Base-by-base conservation (phyloP, 2,888 invertebrate species). In the Trilocha varians region DNA sequence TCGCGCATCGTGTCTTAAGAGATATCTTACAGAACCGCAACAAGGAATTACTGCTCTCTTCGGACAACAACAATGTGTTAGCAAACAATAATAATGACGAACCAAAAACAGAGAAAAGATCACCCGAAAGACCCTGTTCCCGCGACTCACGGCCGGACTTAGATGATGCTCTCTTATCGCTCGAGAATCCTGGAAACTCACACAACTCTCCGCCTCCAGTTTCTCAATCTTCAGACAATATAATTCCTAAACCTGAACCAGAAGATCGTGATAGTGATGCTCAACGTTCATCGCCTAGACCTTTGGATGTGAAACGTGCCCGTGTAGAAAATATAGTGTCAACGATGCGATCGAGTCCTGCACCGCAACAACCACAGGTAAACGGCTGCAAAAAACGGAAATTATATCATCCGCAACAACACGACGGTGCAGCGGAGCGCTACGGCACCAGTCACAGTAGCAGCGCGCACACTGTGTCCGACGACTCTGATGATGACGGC, bases 361-460 rank as follows among this genome's bases (percentile, higher is more conserved):
- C 91, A 48, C 92, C 92, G 15, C 88, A 78, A 45, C 89, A 89
- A 56, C 88, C 90, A 1, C 91, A 92, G 72, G 93, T 94, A 55
- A 96, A 96, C 79, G 96, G 97, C 38, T 97, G 96, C 80, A 97
- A 97, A 77, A 98, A 98, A 78, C 90, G 98, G 38, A 98, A 98
- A 78, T 88, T 97, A 18, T 97, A 97, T 70, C 96, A 97, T 65
- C 98, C 98, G 9, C 96, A 97, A 75, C 97, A 97, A 67, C 96
- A 97, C 75, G 93, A 93, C 65, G 87, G 88, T 42, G 89, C 89
- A 17, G 90, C 88, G 55, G 90, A 90, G 55, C 79, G 90, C n/a
- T 84, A 83, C 55, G 79, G 79, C 33, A 70, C 73, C 52, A 78
- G 88, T 79, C 68, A 88, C 78, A 51, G 74, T 50, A 77, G 80